Conservation (phyloP, 2,888 invertebrate genomes). For the Drosophila acutilabella region DNA sequence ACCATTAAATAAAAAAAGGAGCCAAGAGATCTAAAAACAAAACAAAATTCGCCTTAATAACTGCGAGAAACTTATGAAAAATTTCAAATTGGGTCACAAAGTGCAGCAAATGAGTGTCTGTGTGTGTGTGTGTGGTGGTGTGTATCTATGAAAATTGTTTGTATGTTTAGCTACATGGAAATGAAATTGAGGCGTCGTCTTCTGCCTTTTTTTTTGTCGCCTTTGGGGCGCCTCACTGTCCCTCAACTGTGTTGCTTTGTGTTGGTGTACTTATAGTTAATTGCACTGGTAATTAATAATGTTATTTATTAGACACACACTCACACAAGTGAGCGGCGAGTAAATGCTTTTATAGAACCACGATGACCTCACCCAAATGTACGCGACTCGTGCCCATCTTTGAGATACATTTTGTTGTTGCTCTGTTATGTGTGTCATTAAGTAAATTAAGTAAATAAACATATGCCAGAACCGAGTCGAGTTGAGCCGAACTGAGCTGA, state of each 20-base stretch:
- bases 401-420: constrained; percentile 45
- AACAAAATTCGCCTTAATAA: constrained; percentile 58
- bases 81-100: constrained; percentile 75
- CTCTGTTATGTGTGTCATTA: constrained; percentile 73
- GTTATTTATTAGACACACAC: constrained; percentile 78
- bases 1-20: constrained; percentile 43
- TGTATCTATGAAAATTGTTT: constrained; percentile 18
- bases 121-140: constrained; percentile 27
- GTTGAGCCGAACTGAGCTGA: constrained; percentile 38
- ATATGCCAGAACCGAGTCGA: constrained; percentile 69
- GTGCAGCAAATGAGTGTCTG: constrained; percentile 49
- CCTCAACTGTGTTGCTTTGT: constrained; percentile 15
- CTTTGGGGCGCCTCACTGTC: constrained; percentile 42
- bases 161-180: constrained; percentile 23
- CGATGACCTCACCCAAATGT: constrained; percentile 81
- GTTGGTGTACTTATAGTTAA: constrained; percentile 76
- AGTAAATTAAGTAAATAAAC: constrained; percentile 83
- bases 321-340: constrained; percentile 3
- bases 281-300: constrained; percentile 81
- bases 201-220: constrained; percentile 23
- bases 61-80: constrained; percentile 54
- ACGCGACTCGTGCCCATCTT: constrained; percentile 70
- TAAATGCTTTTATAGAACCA: constrained; percentile 43
- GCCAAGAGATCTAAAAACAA: constrained; percentile 40
- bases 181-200: constrained; percentile 45